Percentiles rank a stretch among this genome's conserved stretches.
Evolutionary conservation across 2,113 vertebrate genomes (phyloP).

Genomic region (Coregonus clupeaformis): DNA sequence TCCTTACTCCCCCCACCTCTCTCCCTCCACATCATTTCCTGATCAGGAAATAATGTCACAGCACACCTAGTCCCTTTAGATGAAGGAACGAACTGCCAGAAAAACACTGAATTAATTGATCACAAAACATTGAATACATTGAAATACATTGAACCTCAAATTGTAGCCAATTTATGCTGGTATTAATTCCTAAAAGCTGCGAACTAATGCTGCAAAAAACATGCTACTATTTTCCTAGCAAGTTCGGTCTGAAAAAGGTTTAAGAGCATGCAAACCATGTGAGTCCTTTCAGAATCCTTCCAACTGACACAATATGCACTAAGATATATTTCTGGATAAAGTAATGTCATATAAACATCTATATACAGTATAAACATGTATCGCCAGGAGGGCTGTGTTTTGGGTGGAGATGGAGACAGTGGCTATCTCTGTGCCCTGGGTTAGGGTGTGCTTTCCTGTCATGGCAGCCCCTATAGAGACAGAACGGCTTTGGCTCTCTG

Average conservation of each 20-base stretch:
- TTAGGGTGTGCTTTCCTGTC: constrained; percentile 46
- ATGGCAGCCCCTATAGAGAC: constrained; percentile 25
- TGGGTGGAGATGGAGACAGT: constrained; percentile 21
- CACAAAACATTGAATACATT: too few species aligned
- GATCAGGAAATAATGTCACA: not conserved
- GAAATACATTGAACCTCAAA: too few species aligned
- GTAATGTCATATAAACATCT: not conserved
- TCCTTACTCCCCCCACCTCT: not conserved
- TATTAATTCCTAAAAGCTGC: too few species aligned
- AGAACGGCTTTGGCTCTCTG: not conserved
- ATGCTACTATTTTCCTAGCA: too few species aligned
- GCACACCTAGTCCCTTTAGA: not conserved
- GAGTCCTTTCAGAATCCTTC: too few species aligned
- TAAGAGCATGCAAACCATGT: too few species aligned
- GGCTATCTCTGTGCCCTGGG: not conserved
- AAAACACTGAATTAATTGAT: too few species aligned
- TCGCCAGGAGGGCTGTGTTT: constrained; percentile 23
- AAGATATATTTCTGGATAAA: not conserved
- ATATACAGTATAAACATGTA: not conserved
- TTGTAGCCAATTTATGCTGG: too few species aligned
- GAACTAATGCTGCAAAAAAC: too few species aligned
- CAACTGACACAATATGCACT: too few species aligned
- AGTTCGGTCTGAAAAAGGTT: too few species aligned
- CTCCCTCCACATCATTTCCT: not conserved
- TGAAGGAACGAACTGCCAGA: too few species aligned